Evolutionary conservation across 2,888 invertebrate species (phyloP).

Genomic region (Rhabditoides inermis): DNA sequence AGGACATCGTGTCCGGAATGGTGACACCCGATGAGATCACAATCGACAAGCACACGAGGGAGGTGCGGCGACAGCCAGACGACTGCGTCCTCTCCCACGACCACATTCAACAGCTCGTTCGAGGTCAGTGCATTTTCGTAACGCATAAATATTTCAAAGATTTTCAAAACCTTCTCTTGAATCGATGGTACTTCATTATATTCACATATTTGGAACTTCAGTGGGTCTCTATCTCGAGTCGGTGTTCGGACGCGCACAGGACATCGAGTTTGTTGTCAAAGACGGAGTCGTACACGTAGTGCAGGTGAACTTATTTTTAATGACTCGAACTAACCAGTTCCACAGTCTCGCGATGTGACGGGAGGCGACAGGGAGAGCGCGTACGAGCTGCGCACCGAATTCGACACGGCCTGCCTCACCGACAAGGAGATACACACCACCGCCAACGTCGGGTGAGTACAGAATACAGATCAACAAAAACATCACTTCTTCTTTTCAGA

Average conservation of each 20-base stretch:
- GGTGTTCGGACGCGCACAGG: conserved; percentile 66
- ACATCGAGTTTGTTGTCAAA: conserved; percentile 73
- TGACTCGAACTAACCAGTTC: not conserved
- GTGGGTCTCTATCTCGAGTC: conserved; percentile 63
- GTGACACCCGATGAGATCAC: conserved; percentile 65
- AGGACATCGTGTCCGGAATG: conserved; percentile 72
- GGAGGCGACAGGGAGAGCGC: conserved; percentile 68
- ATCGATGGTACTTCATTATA: too few relatives aligned
- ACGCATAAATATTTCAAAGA: too few relatives aligned
- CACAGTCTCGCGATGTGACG: conserved; percentile 75
- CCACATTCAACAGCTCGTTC: conserved; percentile 53
- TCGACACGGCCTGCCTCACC: conserved; percentile 65
- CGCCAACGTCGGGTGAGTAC: conserved; percentile 69
- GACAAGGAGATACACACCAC: conserved; percentile 65
- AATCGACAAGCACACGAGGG: too few relatives aligned
- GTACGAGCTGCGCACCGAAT: conserved; percentile 71
- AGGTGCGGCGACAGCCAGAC: too few relatives aligned
- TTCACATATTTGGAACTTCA: too few relatives aligned
- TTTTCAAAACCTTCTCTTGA: too few relatives aligned
- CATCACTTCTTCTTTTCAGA: conserved; percentile 44
- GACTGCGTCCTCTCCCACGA: conserved; percentile 17
- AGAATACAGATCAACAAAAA: not conserved
- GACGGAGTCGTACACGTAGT: conserved; percentile 57
- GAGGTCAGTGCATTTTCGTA: too few relatives aligned
- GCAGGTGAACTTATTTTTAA: conserved; percentile 36